Evolutionary conservation across 1,140 invertebrate genomes (phyloP).

Genomic region (Ylistrum balloti): DNA sequence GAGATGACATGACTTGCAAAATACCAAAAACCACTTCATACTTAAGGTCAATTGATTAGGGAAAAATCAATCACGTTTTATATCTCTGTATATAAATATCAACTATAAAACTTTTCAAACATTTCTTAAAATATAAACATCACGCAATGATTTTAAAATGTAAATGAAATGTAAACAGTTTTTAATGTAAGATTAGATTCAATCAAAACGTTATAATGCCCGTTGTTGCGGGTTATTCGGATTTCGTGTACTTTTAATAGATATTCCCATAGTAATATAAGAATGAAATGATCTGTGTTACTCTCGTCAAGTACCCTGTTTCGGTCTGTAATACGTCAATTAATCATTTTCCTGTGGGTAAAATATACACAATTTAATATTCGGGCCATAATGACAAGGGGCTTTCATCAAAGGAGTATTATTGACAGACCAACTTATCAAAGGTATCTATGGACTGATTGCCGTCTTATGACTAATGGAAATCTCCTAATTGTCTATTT

Average conservation of each 20-base stretch:
- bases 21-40: neutral
- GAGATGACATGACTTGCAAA: neutral
- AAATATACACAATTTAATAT: neutral
- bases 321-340: neutral
- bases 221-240: no score
- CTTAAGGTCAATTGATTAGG: neutral
- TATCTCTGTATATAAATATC: neutral
- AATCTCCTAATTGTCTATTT: no score
- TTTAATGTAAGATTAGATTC: no score
- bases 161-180: no score
- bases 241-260: no score
- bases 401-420: neutral
- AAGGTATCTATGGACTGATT: no score
- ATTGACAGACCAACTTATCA: no score
- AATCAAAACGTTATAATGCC: no score
- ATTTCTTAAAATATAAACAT: neutral
- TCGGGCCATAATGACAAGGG: neutral
- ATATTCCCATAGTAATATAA: no score
- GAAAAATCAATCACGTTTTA: neutral
- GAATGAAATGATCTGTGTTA: no score
- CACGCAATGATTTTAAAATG: neutral
- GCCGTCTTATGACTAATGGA: no score
- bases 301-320: no score
- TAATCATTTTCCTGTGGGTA: constrained; percentile 1
- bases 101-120: neutral